Percentiles rank a stretch among this genome's conserved stretches.
phyloP scores from a whole-genome alignment of 1,140 invertebrate genomes.

The Pissodes strobi region DNA sequence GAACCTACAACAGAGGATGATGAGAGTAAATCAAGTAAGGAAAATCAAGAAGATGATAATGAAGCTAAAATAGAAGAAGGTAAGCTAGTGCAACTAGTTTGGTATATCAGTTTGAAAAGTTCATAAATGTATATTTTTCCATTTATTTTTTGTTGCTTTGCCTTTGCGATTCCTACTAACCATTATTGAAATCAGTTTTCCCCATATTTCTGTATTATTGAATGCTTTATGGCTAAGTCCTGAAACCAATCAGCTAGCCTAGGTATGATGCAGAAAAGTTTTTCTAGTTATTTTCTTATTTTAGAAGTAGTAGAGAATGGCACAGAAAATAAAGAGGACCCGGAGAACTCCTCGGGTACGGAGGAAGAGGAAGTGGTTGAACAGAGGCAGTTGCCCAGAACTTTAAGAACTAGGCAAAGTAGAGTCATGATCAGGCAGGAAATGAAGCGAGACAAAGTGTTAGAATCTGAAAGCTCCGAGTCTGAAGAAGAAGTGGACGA shows the following conservation, averaged over 20 bases:
- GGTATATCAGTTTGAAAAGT: no score
- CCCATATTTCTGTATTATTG: no score
- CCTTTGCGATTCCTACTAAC: no score
- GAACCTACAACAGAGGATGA: constrained; percentile 6
- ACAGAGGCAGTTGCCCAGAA: constrained; percentile 4
- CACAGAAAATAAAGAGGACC: constrained; percentile 9
- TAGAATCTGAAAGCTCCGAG: constrained; percentile 32
- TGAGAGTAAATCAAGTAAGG: constrained; percentile 21
- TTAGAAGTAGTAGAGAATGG: constrained; percentile 10
- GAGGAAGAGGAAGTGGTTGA: constrained; percentile 31
- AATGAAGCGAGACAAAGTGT: constrained; percentile 13
- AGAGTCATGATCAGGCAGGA: constrained; percentile 12
- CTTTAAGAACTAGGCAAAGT: constrained; percentile 3
- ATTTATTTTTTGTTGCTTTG: no score
- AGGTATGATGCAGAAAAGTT: no score
- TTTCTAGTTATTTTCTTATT: neutral
- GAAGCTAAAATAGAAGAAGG: neutral
- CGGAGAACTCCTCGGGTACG: constrained; percentile 7
- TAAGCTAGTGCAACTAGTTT: neutral
- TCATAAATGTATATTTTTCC: no score
- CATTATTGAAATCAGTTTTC: no score
- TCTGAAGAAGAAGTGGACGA: constrained; percentile 40
- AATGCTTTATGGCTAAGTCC: no score
- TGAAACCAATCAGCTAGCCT: no score
- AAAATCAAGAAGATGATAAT: neutral